Evolutionary conservation across 2,113 vertebrate genomes (phyloP).

Genomic region (Nothocercus nigrocapillus): DNA sequence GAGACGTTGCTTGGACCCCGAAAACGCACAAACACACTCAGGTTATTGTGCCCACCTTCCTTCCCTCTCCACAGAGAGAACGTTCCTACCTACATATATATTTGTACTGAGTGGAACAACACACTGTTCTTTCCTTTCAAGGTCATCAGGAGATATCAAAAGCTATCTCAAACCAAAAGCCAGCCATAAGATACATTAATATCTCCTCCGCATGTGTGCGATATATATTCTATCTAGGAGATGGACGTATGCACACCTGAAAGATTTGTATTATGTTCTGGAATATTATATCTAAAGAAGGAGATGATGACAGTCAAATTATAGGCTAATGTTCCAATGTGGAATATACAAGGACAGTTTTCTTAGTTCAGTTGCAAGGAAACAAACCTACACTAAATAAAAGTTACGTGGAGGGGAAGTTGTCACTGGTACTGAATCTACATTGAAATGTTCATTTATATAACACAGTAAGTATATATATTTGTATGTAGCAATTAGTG

Average conservation of each 20-base stretch:
- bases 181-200: too few species aligned
- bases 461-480: rapidly evolving
- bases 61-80: background rate
- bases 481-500: background rate
- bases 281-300: background rate
- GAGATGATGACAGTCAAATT: background rate
- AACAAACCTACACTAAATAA: background rate
- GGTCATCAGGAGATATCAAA: background rate
- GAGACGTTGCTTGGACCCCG: background rate
- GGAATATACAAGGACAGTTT: background rate
- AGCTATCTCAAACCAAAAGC: background rate
- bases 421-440: background rate
- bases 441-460: background rate
- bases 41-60: background rate
- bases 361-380: background rate
- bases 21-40: background rate
- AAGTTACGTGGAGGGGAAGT: background rate
- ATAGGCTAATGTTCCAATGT: background rate
- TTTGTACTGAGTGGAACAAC: background rate
- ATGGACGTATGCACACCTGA: background rate
- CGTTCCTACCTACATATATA: background rate
- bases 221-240: background rate
- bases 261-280: background rate
- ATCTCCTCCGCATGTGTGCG: background rate
- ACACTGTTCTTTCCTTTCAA: background rate